Evolutionary conservation across 2,888 invertebrate species (phyloP), one percentile per base, ranked within the genome.

Genomic region (Sacculina carcini): DNA sequence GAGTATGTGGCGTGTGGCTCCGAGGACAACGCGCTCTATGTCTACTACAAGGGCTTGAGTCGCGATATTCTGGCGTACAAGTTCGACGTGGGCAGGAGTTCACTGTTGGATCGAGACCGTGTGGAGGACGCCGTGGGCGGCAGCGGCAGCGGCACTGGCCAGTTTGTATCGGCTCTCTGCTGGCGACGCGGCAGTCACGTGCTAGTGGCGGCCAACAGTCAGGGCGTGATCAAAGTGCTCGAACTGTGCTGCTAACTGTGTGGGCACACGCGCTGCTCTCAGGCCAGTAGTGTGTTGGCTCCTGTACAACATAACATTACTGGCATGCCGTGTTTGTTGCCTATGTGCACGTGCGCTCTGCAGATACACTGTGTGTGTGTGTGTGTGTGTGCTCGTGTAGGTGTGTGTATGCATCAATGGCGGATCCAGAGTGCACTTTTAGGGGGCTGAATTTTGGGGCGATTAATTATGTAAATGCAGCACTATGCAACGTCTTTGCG

Each of bases 131-230:
- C n/a, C n/a, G n/a, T n/a, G n/a, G n/a, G n/a, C n/a, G n/a, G n/a
- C n/a, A n/a, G n/a, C n/a, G 56, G 42, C 42, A 42, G 16, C 28
- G n/a, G 58, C 53, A 74, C 79, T 2, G 81, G 79, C 58, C 89
- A 90, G 67, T 90, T 90, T 69, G 89, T 92, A 48, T 89, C 89
- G 14, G 90, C 90, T 1, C 89, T 92, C 6, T 87, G 87, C 63
- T 92, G 90, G 89, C 73, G 82, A 56, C 77, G 80, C 64, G 74
- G 77, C 59, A 78, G 81, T 24, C 79, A 80, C 65, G 80, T 84
- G 55, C 77, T 87, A 26, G 77, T 90, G 16, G 87, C 89, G 44
- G 90, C 89, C 50, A 90, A 90, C 67, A 87, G 86, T 64, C 86
- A 87, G 68, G 90, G 90, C 49, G 79, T 80, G 58, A 86, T 90